Percentiles rank a stretch among this genome's conserved stretches.
Evolutionary conservation across 2,888 invertebrate species (phyloP).

Genomic region (Eupithecia insigniata): DNA sequence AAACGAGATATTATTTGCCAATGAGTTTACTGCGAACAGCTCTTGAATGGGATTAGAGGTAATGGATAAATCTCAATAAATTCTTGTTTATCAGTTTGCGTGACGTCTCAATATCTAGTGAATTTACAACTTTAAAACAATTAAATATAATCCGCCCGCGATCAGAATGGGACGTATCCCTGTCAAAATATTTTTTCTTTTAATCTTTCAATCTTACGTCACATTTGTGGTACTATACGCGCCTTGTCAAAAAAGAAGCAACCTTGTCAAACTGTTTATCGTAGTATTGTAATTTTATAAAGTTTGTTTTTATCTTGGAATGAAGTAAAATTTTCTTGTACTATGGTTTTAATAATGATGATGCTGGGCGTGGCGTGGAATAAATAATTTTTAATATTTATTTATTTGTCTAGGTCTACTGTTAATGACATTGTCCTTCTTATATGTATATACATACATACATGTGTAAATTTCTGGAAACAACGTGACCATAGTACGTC

Average conservation of each 20-base stretch:
- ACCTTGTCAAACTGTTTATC: neutral
- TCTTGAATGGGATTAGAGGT: slow-evolving; percentile 18
- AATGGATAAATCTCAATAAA: slow-evolving; percentile 31
- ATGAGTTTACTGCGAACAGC: slow-evolving; percentile 23
- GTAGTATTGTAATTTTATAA: too few species aligned
- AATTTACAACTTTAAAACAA: neutral
- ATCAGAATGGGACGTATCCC: neutral
- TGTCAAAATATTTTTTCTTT: neutral
- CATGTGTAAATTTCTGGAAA: too few species aligned
- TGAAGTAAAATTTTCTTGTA: too few species aligned
- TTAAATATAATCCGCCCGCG: neutral
- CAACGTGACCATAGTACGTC: too few species aligned
- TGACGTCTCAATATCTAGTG: neutral
- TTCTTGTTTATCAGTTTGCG: slow-evolving; percentile 30
- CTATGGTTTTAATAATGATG: too few species aligned
- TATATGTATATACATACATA: too few species aligned
- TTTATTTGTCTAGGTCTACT: neutral
- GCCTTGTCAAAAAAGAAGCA: neutral
- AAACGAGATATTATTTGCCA: slow-evolving; percentile 47
- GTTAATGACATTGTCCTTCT: neutral
- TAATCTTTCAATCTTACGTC: too few species aligned
- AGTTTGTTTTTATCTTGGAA: too few species aligned
- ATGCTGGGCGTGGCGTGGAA: too few species aligned
- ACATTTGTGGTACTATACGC: neutral
- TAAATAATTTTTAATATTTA: neutral